These are phyloP conservation scores for Thamnaconus septentrionalis DNA, from an alignment of 2,113 vertebrate species.

Conservation along the genomic window DNA sequence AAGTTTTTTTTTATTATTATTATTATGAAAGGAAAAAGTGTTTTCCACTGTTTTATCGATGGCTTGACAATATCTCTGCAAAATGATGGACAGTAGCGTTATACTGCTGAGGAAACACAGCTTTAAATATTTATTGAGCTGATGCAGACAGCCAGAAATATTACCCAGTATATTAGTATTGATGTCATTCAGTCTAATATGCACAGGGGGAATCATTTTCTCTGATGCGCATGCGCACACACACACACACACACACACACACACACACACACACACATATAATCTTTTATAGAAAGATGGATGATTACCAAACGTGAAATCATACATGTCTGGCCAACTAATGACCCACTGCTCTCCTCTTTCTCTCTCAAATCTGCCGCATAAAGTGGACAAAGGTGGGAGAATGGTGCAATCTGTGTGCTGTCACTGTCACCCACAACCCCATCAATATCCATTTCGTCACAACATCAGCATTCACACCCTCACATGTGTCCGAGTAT, in stretches of 20 bases:
- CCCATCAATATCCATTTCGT: slow-evolving; percentile 50
- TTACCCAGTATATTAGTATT: slow-evolving; percentile 6
- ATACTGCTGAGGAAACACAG: slow-evolving; percentile 14
- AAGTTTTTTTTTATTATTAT: not conserved
- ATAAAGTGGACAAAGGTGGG: slow-evolving; percentile 81
- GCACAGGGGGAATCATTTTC: too few relatives aligned
- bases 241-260: too few relatives aligned
- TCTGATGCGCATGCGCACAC: too few relatives aligned
- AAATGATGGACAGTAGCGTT: slow-evolving; percentile 5
- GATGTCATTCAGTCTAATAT: not conserved
- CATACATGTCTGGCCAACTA: slow-evolving; percentile 2
- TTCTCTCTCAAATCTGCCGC: slow-evolving; percentile 36
- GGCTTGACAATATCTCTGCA: slow-evolving; percentile 21
- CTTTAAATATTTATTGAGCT: slow-evolving; percentile 41
- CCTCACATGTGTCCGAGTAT: slow-evolving; percentile 65
- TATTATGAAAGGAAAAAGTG: not conserved
- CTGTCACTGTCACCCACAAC: slow-evolving; percentile 55
- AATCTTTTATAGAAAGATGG: not conserved
- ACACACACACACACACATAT: too few relatives aligned
- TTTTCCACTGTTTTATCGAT: slow-evolving; percentile 11
- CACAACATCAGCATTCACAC: slow-evolving; percentile 50
- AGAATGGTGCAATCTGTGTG: slow-evolving; percentile 47
- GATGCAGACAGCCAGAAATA: slow-evolving; percentile 32
- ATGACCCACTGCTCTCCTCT: slow-evolving; percentile 18
- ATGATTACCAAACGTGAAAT: slow-evolving; percentile 14